Conservation (phyloP, 2,888 invertebrate species). For the Acanthoscelides obtectus region DNA sequence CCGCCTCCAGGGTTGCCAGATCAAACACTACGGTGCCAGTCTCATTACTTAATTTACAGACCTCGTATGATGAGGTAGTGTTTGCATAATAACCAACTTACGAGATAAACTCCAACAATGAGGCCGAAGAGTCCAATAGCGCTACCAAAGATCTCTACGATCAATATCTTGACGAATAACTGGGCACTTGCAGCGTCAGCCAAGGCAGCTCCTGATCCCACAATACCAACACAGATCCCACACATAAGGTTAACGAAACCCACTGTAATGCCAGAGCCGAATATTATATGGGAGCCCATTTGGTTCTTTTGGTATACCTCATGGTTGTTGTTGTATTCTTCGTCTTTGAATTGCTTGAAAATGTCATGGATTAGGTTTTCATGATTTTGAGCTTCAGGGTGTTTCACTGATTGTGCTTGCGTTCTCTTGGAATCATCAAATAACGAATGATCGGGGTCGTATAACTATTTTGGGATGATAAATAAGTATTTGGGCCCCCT, state of each 20-base stretch:
- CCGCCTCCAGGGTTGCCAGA: too few relatives aligned
- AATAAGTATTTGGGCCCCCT: too few relatives aligned
- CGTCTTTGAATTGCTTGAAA: slow-evolving; percentile 24
- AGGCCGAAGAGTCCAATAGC: slow-evolving; percentile 98
- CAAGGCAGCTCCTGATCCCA: slow-evolving; percentile 97
- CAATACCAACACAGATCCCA: slow-evolving; percentile 92
- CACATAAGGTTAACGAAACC: slow-evolving; percentile 95
- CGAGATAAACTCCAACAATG: slow-evolving; percentile 95
- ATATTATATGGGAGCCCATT: slow-evolving; percentile 87
- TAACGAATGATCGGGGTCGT: too few relatives aligned
- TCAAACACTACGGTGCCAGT: too few relatives aligned
- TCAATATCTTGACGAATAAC: slow-evolving; percentile 95
- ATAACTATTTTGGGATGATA: too few relatives aligned
- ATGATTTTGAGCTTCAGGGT: not conserved
- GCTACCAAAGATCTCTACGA: slow-evolving; percentile 98
- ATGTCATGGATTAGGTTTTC: slow-evolving; percentile 3
- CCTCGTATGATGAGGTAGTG: too few relatives aligned
- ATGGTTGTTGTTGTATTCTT: slow-evolving; percentile 10
- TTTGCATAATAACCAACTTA: slow-evolving; percentile 30
- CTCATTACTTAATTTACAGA: too few relatives aligned
- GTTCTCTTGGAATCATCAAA: not conserved
- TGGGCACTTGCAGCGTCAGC: slow-evolving; percentile 97
- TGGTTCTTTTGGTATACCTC: slow-evolving; percentile 55
- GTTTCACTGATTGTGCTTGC: not conserved
- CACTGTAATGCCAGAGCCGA: slow-evolving; percentile 91